Evolutionary conservation across 2,888 invertebrate genomes (phyloP).

Genomic region (Choreutis nemorana): DNA sequence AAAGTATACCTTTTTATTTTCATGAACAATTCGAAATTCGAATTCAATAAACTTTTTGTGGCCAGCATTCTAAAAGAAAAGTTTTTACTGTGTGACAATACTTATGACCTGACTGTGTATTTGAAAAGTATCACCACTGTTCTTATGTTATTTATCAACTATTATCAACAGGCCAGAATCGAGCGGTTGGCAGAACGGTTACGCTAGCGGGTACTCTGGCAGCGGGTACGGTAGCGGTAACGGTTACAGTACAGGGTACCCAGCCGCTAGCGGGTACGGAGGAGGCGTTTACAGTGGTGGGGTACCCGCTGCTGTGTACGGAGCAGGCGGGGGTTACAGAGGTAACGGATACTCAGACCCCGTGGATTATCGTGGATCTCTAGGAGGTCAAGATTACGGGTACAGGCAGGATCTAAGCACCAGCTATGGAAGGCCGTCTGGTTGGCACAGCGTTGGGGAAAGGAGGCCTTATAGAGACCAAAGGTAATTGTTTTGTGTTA

Average conservation of each 20-base stretch:
- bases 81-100: too few species aligned
- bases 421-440: slow-evolving; percentile 26
- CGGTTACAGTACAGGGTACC: slow-evolving; percentile 10
- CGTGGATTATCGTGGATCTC: slow-evolving; percentile 17
- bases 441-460: slow-evolving; percentile 50
- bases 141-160: too few species aligned
- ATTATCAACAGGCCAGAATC: slow-evolving; percentile 38
- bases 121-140: too few species aligned
- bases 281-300: too few species aligned
- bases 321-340: slow-evolving; percentile 4
- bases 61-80: too few species aligned
- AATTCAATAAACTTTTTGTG: too few species aligned
- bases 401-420: slow-evolving; percentile 17
- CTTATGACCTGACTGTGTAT: too few species aligned
- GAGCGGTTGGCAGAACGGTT: slow-evolving; percentile 35
- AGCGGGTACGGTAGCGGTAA: slow-evolving; percentile 8
- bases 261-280: too few species aligned
- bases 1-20: too few species aligned
- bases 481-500: slow-evolving; percentile 17
- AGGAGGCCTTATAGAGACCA: slow-evolving; percentile 53
- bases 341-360: slow-evolving; percentile 18
- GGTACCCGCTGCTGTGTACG: slow-evolving; percentile 10
- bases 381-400: slow-evolving; percentile 17
- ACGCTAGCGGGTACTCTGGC: too few species aligned
- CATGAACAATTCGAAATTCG: too few species aligned